Base-by-base conservation (phyloP, 2,888 invertebrate species). In the Macrosiphum euphorbiae region DNA sequence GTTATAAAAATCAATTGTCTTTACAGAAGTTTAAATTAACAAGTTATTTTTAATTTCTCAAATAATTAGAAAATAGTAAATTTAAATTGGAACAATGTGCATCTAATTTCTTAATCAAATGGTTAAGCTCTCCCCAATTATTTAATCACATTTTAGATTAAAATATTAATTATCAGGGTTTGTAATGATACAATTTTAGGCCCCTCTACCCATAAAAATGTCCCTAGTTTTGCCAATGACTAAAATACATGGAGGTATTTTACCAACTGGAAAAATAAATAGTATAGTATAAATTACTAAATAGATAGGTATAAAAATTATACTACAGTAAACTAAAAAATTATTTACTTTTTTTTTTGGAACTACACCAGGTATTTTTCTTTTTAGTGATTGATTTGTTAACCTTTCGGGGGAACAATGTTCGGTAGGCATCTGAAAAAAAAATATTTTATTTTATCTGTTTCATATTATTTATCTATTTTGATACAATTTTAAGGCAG, bases 371-470 rank as follows among this genome's bases (percentile, higher is more conserved):
- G 52, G 28, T 61, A 20, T 67, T 87, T 87, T 88, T 92, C 87
- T 92, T 67, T 92, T 92, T 28, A 35, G 47, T 47, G 28, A 13
- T 87, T 50, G 41, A 61, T 87, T 87, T 52, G 28, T 16, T 86
- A 91, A 58, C 58, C 87, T 67, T 41, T 88, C 13, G 55, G 52
- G 50, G 3, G 85, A 58, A 47, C 1, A 26, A 41, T 92, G 52
- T 41, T 55, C 47, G 24, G n/a, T 50, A 61, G 35, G 0, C 10
- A 24, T 11, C 92, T 92, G n/a, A n/a, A 41, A 41, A 67, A 67
- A 50, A 20, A 26, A 20, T 50, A 50, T 35, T 78, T 78, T 78
- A 20, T 78, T 78, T 78, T 20, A 78, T 78, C 16, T 35, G 28
- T 50, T 47, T 44, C 0, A 11, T 26, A 24, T 10, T n/a, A 50